Percentiles rank a stretch among this genome's conserved stretches.
phyloP scores from a whole-genome alignment of 2,888 invertebrate species.

The Orthonychiurus folsomi region DNA sequence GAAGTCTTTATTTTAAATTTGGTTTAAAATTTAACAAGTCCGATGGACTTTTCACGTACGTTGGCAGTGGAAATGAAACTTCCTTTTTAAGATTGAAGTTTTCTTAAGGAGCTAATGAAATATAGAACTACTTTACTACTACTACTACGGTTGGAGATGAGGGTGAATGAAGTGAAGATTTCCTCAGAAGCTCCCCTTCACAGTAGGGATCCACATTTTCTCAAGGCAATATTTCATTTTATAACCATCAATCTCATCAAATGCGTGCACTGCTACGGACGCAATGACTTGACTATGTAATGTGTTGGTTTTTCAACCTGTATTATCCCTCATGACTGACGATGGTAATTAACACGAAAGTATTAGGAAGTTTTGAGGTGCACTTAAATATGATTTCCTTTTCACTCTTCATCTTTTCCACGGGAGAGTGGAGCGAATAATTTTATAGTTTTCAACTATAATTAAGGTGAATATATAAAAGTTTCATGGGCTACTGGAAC shows the following conservation, averaged over 20 bases:
- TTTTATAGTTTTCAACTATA: too few relatives aligned
- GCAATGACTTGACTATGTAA: not conserved
- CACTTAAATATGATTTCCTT: too few relatives aligned
- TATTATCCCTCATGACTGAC: not conserved
- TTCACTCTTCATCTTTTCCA: too few relatives aligned
- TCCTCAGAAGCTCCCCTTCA: not conserved
- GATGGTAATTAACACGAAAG: too few relatives aligned
- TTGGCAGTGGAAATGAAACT: not conserved
- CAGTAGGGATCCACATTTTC: not conserved
- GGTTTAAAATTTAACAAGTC: too few relatives aligned
- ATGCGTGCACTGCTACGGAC: not conserved
- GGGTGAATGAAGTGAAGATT: not conserved
- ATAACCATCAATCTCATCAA: not conserved
- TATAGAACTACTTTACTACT: not conserved
- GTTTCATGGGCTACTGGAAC: too few relatives aligned
- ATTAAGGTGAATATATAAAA: too few relatives aligned
- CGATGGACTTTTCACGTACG: not conserved
- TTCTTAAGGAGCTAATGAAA: slow-evolving; percentile 18
- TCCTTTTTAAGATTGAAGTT: slow-evolving; percentile 3
- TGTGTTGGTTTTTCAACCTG: not conserved
- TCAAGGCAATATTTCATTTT: not conserved
- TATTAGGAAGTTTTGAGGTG: too few relatives aligned
- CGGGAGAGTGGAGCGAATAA: too few relatives aligned
- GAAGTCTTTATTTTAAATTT: not conserved
- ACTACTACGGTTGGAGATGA: not conserved